Evolutionary conservation across 2,888 invertebrate genomes (phyloP).

Genomic region (Drosophila paranaensis): DNA sequence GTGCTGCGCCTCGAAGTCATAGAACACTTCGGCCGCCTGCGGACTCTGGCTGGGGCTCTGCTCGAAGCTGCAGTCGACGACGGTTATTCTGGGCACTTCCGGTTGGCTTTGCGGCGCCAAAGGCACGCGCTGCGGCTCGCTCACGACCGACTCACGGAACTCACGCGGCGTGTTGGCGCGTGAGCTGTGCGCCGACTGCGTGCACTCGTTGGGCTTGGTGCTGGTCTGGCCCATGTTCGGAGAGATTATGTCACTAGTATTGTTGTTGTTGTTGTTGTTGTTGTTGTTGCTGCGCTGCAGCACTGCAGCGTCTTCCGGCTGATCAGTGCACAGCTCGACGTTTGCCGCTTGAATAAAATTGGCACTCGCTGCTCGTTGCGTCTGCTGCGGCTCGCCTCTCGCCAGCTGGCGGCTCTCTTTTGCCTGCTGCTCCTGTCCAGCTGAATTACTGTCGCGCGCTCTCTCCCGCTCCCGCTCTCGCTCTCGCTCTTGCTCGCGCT

Average conservation of each 20-base stretch:
- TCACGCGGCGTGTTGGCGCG: constrained; percentile 72
- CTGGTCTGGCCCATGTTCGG: constrained; percentile 78
- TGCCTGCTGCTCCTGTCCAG: constrained; percentile 23
- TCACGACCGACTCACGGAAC: constrained; percentile 78
- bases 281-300: constrained; percentile 45
- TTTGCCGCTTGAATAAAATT: constrained; percentile 72
- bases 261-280: constrained; percentile 1
- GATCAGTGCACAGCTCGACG: constrained; percentile 68
- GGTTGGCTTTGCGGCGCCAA: constrained; percentile 50
- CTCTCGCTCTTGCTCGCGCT: constrained; percentile 15
- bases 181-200: constrained; percentile 53
- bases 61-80: constrained; percentile 80
- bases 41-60: constrained; percentile 42
- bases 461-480: constrained; percentile 4
- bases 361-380: constrained; percentile 27
- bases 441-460: constrained; percentile 48
- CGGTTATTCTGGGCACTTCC: constrained; percentile 81
- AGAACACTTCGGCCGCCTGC: constrained; percentile 69
- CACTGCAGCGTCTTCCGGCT: constrained; percentile 51
- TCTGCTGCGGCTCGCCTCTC: constrained; percentile 14
- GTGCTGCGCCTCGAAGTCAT: constrained; percentile 72
- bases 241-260: constrained; percentile 19
- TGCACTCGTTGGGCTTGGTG: constrained; percentile 66
- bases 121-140: constrained; percentile 38
- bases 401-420: constrained; percentile 33